phyloP scores from a whole-genome alignment of 2,113 vertebrate genomes.

The Chloropsis hardwickii region DNA sequence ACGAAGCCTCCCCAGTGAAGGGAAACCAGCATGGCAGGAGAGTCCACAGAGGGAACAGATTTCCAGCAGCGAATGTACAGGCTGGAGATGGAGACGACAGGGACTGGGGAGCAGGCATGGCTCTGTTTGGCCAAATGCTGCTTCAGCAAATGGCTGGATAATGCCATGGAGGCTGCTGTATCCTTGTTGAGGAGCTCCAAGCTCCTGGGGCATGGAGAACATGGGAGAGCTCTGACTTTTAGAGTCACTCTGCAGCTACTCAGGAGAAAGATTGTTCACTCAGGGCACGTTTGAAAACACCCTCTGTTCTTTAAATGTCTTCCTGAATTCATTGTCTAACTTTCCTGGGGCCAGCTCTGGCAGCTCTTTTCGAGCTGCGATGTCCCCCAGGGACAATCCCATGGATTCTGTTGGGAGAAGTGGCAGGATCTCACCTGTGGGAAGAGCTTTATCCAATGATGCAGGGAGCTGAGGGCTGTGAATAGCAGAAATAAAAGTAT shows the following conservation, averaged over 20 bases:
- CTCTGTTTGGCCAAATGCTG: background rate
- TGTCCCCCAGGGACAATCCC: background rate
- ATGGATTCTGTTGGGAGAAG: background rate
- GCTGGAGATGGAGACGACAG: background rate
- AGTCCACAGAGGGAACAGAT: background rate
- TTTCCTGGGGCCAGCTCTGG: background rate
- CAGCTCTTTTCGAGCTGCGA: background rate
- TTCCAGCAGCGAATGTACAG: background rate
- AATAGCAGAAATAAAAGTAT: background rate
- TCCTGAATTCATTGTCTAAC: background rate
- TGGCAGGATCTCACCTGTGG: background rate
- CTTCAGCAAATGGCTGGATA: background rate
- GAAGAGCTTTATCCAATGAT: background rate
- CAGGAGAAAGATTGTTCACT: background rate
- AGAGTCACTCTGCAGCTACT: background rate
- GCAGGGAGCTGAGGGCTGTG: background rate
- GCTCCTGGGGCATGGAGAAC: background rate
- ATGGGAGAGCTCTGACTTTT: background rate
- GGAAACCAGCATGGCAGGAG: fast-evolving
- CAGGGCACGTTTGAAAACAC: background rate
- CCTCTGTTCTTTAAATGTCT: background rate
- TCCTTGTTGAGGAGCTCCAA: background rate
- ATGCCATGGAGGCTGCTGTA: background rate
- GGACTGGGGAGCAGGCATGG: background rate
- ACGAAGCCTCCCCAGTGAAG: background rate